These are phyloP conservation scores for Drosophila quinaria DNA, from an alignment of 2,888 invertebrate genomes.

Conservation along the genomic window DNA sequence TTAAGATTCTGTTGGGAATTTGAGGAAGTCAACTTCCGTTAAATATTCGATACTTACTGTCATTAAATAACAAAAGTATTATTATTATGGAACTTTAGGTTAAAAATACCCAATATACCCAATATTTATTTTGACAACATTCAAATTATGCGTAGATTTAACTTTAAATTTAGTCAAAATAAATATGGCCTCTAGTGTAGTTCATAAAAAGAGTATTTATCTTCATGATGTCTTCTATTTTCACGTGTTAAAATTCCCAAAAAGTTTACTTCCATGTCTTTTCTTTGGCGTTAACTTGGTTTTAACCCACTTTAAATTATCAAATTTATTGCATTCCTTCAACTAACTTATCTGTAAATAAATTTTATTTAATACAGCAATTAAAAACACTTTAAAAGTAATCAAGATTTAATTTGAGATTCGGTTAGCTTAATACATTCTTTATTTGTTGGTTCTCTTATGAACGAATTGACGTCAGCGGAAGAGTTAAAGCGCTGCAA, in stretches of 20 bases:
- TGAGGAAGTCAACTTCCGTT: conserved; percentile 4
- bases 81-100: neutral
- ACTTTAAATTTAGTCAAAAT: no score
- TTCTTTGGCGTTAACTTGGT: neutral
- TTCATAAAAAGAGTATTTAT: no score
- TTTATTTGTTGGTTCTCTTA: neutral
- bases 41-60: neutral
- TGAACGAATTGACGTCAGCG: conserved; percentile 50
- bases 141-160: no score
- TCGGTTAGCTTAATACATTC: neutral
- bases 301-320: conserved; percentile 7
- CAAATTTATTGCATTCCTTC: neutral
- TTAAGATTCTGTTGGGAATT: no score
- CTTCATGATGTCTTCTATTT: no score
- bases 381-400: conserved; percentile 8
- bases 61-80: neutral
- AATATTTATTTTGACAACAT: no score
- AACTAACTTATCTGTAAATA: neutral
- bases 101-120: no score
- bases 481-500: conserved; percentile 19
- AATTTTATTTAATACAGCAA: conserved; percentile 9
- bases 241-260: no score
- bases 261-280: no score
- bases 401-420: conserved; percentile 10
- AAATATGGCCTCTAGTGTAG: no score